Base-by-base conservation (phyloP, 2,797 vertebrate species). In the Serranus cabrilla region DNA sequence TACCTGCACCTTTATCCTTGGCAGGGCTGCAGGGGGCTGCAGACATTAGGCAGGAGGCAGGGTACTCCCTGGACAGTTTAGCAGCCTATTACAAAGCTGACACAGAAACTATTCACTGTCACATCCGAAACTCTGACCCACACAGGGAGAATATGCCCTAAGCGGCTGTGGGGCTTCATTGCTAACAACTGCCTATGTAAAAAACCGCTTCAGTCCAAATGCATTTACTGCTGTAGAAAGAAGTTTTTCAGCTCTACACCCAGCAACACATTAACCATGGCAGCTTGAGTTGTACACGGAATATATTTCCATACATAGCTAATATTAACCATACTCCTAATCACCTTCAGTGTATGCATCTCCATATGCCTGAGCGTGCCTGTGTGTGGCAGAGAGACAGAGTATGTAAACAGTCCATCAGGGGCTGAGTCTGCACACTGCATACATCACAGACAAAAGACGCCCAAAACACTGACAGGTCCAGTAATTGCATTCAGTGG, bases 401-500 rank as follows among this genome's bases (percentile, higher is more conserved):
- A 59, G 66, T 39, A 31, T 63, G 78, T 59, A 62, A 81, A 72
- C 69, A 75, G 27, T 49, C 40, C 56, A 77, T 70, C 23, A 31
- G 50, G 20, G 76, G 73, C 77, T 77, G 85, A 83, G 78, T 76
- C 47, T 73, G 86, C 79, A 81, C 73, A 20, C 40, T 40, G 34
- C 79, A 89, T 83, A 82, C 57, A 88, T 87, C 89, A 90, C 63
- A 52, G 67, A 71, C 74, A 69, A 72, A 75, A 68, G 69, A 85
- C 18, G 23, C 45, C 73, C 54, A 72, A 73, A 81, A 82, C 80
- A 67, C 81, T 91, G 92, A 91, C 90, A 92, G 86, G 70, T 86
- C 61, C 78, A 71, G 82, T 92, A 93, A 93, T 92, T 93, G 81
- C 83, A 86, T 91, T 87, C 89, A 89, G 82, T 76, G 86, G 83